These are phyloP conservation scores for Indicator indicator DNA, from an alignment of 2,113 vertebrate genomes.

Conservation along the genomic window DNA sequence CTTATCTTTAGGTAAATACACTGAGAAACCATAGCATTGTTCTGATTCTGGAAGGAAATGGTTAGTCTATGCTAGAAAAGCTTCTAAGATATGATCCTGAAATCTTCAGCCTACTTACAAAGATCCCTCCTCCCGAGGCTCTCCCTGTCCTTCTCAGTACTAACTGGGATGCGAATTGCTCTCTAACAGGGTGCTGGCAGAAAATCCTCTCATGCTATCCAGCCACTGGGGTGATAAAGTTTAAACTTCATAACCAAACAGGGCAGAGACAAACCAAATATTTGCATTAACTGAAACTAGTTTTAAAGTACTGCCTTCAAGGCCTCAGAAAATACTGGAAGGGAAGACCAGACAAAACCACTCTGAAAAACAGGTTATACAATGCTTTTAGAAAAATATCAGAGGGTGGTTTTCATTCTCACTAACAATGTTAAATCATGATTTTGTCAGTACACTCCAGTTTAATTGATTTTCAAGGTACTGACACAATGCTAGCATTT, in stretches of 20 bases:
- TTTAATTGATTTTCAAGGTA: not conserved
- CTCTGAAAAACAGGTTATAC: not conserved
- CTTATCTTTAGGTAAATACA: slow-evolving; percentile 3
- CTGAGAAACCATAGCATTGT: not conserved
- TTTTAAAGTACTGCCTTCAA: slow-evolving; percentile 9
- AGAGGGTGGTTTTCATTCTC: not conserved
- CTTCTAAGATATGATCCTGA: not conserved
- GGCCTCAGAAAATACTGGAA: not conserved
- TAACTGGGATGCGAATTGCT: not conserved
- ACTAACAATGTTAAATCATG: not conserved
- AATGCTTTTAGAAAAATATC: not conserved
- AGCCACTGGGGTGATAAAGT: not conserved
- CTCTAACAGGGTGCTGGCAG: not conserved
- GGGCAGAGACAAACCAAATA: slow-evolving; percentile 64
- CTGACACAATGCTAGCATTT: not conserved
- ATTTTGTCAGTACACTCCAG: not conserved
- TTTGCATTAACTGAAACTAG: slow-evolving; percentile 31
- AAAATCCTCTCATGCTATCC: not conserved
- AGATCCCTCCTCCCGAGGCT: not conserved
- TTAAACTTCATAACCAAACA: slow-evolving; percentile 55
- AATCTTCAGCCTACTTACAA: not conserved
- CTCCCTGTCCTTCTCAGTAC: not conserved
- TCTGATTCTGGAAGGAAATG: not conserved
- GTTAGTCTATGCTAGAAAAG: not conserved
- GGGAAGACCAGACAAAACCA: not conserved